phyloP scores from a whole-genome alignment of 2,888 invertebrate genomes.

The Diogma glabrata region DNA sequence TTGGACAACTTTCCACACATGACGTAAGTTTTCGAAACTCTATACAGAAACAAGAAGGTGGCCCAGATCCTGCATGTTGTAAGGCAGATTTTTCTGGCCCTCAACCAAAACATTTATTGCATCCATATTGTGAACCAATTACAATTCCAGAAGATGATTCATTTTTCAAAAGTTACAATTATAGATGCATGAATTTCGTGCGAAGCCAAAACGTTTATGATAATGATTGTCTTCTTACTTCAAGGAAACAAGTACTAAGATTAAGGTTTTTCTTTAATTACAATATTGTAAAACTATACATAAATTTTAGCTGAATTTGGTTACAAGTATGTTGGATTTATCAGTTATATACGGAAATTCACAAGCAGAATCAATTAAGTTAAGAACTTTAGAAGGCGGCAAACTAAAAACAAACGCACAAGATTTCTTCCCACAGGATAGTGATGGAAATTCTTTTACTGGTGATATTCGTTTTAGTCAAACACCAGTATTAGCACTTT shows the following conservation, averaged over 20 bases:
- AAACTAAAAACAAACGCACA: background rate
- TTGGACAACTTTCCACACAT: background rate
- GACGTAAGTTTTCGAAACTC: background rate
- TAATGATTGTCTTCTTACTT: background rate
- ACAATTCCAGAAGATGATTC: background rate
- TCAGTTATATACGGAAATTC: background rate
- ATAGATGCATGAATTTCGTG: conserved; percentile 1
- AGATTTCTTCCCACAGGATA: background rate
- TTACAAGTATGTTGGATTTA: conserved; percentile 1
- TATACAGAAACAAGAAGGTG: background rate
- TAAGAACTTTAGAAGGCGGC: background rate
- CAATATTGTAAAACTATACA: too few species aligned
- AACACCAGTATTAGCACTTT: background rate
- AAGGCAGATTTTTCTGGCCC: conserved; percentile 1
- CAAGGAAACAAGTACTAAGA: background rate
- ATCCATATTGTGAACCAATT: background rate
- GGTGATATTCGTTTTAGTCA: background rate
- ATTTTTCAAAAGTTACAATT: background rate
- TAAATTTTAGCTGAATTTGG: too few species aligned
- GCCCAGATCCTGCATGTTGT: conserved; percentile 1
- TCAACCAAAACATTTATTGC: background rate
- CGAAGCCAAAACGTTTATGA: background rate
- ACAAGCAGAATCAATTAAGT: too few species aligned
- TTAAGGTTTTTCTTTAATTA: too few species aligned
- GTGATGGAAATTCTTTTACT: background rate